phyloP scores from a whole-genome alignment of 2,113 vertebrate genomes.

The Apodemus speciosus region DNA sequence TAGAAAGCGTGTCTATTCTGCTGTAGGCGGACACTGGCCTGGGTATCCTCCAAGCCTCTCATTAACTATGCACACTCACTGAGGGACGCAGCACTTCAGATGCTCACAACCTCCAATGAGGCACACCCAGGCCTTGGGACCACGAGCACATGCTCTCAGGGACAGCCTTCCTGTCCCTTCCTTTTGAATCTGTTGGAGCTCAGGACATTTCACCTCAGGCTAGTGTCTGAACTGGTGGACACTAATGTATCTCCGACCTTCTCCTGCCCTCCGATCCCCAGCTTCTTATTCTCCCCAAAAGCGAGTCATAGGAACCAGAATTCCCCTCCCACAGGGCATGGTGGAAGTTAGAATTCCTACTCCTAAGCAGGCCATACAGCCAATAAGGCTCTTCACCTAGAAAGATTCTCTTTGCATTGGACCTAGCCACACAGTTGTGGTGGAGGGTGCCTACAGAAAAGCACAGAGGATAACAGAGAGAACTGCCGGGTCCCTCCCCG shows the following conservation, averaged over 20 bases:
- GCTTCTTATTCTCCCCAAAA: not conserved
- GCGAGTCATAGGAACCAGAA: not conserved
- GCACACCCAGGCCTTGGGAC: not conserved
- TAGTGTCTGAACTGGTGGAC: not conserved
- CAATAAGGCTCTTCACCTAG: not conserved
- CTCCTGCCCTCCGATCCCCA: not conserved
- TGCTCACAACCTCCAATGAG: not conserved
- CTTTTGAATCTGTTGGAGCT: not conserved
- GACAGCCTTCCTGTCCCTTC: not conserved
- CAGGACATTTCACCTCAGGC: not conserved
- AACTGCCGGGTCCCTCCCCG: no score
- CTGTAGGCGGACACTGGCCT: not conserved
- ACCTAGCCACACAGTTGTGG: not conserved
- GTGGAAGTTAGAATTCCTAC: not conserved
- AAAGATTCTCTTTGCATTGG: not conserved
- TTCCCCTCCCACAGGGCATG: not conserved
- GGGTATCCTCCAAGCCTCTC: no score
- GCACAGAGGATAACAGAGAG: not conserved
- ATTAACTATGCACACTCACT: no score
- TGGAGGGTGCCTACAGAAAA: not conserved
- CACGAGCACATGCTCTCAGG: not conserved
- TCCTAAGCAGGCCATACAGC: not conserved
- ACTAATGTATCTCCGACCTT: not conserved
- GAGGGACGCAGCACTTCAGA: not conserved
- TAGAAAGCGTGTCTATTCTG: fast-evolving